Conservation (phyloP, 2,113 vertebrate species). For the Ctenodactylus gundi region DNA sequence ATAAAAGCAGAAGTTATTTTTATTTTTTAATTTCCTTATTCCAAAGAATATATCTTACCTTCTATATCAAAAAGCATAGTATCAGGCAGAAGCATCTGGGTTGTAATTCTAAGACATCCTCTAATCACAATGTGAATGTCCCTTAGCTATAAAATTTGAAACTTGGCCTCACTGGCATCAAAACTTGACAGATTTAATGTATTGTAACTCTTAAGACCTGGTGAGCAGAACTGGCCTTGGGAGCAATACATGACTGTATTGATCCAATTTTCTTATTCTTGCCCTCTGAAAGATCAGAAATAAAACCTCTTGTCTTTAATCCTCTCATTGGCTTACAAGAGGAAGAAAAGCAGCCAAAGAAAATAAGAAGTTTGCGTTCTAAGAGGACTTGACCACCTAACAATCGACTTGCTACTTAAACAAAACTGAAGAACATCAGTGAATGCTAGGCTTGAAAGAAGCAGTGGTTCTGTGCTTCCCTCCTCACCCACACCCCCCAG, state of each 20-base stretch:
- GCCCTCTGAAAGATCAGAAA: slow-evolving; percentile 24
- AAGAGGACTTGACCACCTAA: neutral
- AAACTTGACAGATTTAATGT: neutral
- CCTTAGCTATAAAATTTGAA: neutral
- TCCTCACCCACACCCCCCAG: too few species aligned
- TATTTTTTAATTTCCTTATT: neutral
- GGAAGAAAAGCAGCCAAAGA: neutral
- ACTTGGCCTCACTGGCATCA: neutral
- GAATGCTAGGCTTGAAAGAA: neutral
- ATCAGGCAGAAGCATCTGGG: neutral
- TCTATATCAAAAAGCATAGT: neutral
- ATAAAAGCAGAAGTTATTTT: neutral
- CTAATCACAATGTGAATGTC: neutral
- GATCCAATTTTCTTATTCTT: neutral
- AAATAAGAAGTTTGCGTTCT: slow-evolving; percentile 15
- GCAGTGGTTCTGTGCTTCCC: neutral
- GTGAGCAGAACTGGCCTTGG: neutral
- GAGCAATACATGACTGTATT: neutral
- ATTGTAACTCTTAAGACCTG: neutral
- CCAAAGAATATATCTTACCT: neutral
- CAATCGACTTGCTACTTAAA: neutral
- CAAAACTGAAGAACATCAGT: neutral
- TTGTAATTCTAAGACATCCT: neutral
- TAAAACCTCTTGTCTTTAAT: slow-evolving; percentile 30
- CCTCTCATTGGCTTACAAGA: slow-evolving; percentile 25